These are phyloP conservation scores for Pristis pectinata DNA, from an alignment of 2,797 vertebrate genomes.

Conservation along the genomic window DNA sequence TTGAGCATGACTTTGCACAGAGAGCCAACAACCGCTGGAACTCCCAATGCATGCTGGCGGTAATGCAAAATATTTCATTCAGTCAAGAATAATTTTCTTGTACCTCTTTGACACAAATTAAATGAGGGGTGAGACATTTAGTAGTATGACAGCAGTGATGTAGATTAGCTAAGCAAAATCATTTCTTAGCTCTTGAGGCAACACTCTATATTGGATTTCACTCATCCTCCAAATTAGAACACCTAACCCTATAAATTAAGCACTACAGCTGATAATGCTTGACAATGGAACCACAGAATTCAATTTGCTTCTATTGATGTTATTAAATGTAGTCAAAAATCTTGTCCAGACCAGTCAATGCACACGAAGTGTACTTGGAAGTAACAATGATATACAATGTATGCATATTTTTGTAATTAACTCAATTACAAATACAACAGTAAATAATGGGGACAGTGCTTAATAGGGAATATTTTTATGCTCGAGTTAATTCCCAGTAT, in stretches of 20 bases:
- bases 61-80: not conserved
- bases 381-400: slow-evolving; percentile 19
- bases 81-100: not conserved
- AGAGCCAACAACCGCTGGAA: not conserved
- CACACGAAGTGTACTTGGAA: not conserved
- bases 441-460: slow-evolving; percentile 31
- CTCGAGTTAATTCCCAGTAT: not conserved
- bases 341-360: not conserved
- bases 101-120: not conserved
- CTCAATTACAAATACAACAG: not conserved
- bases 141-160: not conserved
- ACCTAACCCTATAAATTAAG: slow-evolving; percentile 15
- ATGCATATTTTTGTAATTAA: not conserved
- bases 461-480: not conserved
- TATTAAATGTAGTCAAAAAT: slow-evolving; percentile 25
- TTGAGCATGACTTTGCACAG: not conserved
- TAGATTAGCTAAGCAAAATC: not conserved
- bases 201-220: slow-evolving; percentile 15
- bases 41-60: not conserved
- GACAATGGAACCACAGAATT: not conserved
- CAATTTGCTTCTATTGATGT: slow-evolving; percentile 27
- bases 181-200: not conserved
- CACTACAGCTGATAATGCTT: not conserved
- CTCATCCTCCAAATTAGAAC: not conserved
- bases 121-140: not conserved